Evolutionary conservation across 92 coral and sea anemone genomes (phyloP), one percentile per base, ranked within the genome.

Genomic region (Siderastrea radians): DNA sequence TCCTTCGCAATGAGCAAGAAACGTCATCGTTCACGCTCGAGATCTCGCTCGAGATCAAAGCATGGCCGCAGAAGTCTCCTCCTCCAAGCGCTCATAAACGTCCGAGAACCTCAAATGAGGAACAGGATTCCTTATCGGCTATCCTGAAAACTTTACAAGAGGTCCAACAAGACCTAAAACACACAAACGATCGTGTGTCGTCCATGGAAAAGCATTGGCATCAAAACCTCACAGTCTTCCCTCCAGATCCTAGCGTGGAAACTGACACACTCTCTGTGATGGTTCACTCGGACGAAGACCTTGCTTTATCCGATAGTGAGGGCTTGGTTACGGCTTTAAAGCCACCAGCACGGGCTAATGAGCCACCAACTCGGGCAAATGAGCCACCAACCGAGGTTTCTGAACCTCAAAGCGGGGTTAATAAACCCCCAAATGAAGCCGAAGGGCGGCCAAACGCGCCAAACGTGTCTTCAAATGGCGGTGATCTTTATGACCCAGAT

Each of bases 261-360:
- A 26, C 38, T 26, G 38, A 26, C 38, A 26, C 38, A 26, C 38
- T 26, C 38, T 26, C 38, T 26, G 38, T 26, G 38, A 26, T 26
- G 38, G 38, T 26, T 26, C 38, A 26, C 38, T 26, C 38, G 38
- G 38, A 26, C 38, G 38, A 26, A 26, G 38, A 26, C 38, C 38
- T 26, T 26, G 38, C 38, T 10, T 2, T 61, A 61, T 61, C 66
- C 66, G 66, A 61, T 61, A 61, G 75, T 48, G 53, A 70, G 75
- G 75, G 75, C 75, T 45, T 61, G 67, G 19, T 7, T 61, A 61
- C 67, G 67, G 67, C 67, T 61, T 61, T 61, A 61, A 61, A 61
- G 16, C 67, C 67, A 61, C 67, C 67, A 68, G 68, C 5, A 16
- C 17, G 68, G 68, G 68, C 19, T 16, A 62, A 13, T 68, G 49